Evolutionary conservation across 2,113 vertebrate genomes (phyloP), one percentile per base, ranked within the genome.

Genomic region (Hassar affinis): DNA sequence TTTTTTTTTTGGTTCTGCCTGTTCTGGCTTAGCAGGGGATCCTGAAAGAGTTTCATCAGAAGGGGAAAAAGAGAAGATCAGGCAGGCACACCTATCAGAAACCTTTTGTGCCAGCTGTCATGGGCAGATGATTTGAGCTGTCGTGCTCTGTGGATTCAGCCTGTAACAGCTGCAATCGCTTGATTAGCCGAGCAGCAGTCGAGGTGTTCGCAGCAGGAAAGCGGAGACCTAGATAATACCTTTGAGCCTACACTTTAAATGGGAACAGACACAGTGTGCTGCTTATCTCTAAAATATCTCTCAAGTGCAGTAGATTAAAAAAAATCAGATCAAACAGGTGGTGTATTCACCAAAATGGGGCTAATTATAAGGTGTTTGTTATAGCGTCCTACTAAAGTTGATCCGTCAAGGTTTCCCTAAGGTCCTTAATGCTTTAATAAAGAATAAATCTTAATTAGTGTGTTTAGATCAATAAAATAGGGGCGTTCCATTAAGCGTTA

Each of bases 141-240:
- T 2, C 3, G 3, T 47, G 56, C n/a, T 59, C 35, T 56, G 52
- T 38, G 30, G 20, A 42, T 78, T 27, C 15, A 62, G 45, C 64
- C 79, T 33, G 27, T 45, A 68, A 66, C 45, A 47, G 61, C 45
- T 52, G 79, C 49, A 81, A 35, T 69, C 79, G 42, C 64, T 81
- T 56, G 62, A 81, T 81, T 71, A 80, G 27, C 62, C 7, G 47
- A 52, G 62, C 30, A 8, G 6, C 1, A 1, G 38, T n/a, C 38
- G 15, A 62, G 77, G 54, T 45, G 56, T 56, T 56, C 75, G 1
- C 17, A 77, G 75, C 52, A 33, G 49, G 47, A 52, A n/a, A 52
- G 27, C 52, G 0, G 51, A 56, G 51, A 33, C 51, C 27, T 51
- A 0, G 1, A 38, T 77, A 77, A 77, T 56, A 38, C 33, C 30